Base-by-base conservation (phyloP, 2,888 invertebrate genomes). In the Sturmia bella region DNA sequence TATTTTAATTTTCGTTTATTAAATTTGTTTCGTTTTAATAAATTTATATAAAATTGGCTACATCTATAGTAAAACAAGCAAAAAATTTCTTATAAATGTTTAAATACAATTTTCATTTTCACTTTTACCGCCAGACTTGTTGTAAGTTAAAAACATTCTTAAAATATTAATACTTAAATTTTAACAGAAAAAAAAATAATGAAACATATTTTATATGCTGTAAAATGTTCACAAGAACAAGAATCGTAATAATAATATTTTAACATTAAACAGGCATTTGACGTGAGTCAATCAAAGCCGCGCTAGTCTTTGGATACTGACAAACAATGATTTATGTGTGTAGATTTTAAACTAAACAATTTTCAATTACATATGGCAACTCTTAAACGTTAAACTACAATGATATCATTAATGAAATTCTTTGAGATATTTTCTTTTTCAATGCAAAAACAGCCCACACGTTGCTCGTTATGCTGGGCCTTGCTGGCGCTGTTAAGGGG, bases 201-300 rank as follows among this genome's bases (percentile, higher is more conserved):
- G 41, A 50, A 41, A 66, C 75, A 75, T 41, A 64, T 64, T 73
- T 21, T 15, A 63, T 73, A 54, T 56, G 63, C 24, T 6, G 13
- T 73, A 63, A 45, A 73, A 45, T 37, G 63, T 21, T 15, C 21
- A 54, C 43, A 45, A 57, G 50, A 50, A 66, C 41, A 52, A 69
- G 41, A 13, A 17, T n/a, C n/a, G n/a, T n/a, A n/a, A 12, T 57
- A 57, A 75, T 75, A 75, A 50, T 39, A 50, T 32, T 37, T 66
- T 57, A 75, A 75, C 74, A 66, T 75, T 75, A 80, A 70, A 70
- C 74, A 64, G 80, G 80, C 80, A 64, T 75, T 80, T 66, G 80
- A 59, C 52, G n/a, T 69, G 61, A 54, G 21, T 54, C 11, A 19
- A 52, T 66, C 80, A 75, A 75, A 72, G 70, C 80, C 80, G 11